Evolutionary conservation across 2,113 vertebrate species (phyloP).

Genomic region (Hypocryptadius cinnamomeus): DNA sequence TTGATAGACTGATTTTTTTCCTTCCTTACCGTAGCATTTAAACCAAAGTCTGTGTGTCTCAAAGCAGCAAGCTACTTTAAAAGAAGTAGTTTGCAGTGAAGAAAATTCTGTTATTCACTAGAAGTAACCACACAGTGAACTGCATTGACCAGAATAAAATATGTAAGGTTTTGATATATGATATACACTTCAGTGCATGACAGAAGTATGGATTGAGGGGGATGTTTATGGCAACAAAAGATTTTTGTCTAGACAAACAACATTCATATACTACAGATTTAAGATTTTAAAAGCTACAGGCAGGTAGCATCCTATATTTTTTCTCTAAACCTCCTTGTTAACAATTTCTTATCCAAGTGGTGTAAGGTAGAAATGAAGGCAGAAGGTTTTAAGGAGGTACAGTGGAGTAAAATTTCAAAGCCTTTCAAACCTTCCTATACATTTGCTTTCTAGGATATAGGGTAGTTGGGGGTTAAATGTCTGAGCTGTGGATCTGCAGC

Average conservation of each 20-base stretch:
- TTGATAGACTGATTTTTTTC: conserved; percentile 23
- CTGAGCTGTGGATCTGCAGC: neutral
- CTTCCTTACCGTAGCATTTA: neutral
- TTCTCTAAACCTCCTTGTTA: neutral
- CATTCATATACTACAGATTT: neutral
- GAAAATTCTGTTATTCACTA: neutral
- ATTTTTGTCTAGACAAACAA: neutral
- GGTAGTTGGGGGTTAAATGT: neutral
- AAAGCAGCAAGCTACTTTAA: neutral
- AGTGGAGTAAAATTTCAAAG: neutral
- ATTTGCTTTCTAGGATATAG: neutral
- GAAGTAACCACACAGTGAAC: neutral
- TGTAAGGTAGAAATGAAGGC: neutral
- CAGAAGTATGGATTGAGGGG: neutral
- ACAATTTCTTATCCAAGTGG: neutral
- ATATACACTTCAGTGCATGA: neutral
- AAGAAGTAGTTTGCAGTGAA: neutral
- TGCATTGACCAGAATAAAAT: neutral
- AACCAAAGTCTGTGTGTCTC: neutral
- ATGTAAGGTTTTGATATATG: neutral
- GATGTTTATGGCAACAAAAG: neutral
- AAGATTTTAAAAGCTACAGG: neutral
- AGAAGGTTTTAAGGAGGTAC: neutral
- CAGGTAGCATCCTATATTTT: neutral
- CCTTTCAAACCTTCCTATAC: neutral